A percentile compares a stretch with the other conserved stretches of the same genome.
phyloP scores from a whole-genome alignment of 2,797 vertebrate genomes.

The Clangula hyemalis region DNA sequence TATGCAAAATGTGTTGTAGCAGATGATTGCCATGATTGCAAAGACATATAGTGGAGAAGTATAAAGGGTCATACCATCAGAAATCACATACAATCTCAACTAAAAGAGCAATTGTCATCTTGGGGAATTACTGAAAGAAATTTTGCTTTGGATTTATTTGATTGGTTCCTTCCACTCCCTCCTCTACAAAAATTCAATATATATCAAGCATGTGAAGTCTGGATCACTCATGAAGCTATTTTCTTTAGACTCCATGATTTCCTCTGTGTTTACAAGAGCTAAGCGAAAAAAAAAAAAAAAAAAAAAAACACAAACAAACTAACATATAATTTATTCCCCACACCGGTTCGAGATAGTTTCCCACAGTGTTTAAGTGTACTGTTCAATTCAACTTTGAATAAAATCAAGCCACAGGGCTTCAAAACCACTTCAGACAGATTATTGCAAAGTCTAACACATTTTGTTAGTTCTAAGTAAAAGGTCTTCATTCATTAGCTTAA shows the following conservation, averaged over 20 bases:
- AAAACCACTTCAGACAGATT: conserved; percentile 41
- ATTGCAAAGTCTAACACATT: background rate
- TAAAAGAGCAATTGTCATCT: background rate
- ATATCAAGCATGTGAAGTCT: background rate
- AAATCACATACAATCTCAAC: background rate
- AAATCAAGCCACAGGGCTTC: conserved; percentile 38
- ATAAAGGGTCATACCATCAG: background rate
- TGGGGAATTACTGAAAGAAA: background rate
- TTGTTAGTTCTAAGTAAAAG: conserved; percentile 49
- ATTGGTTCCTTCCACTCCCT: rapidly evolving
- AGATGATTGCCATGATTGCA: background rate
- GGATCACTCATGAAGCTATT: background rate
- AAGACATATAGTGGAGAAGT: background rate
- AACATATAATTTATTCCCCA: background rate
- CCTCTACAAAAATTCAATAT: background rate
- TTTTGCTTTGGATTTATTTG: background rate
- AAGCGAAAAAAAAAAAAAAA: background rate
- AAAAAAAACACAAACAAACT: too few relatives aligned
- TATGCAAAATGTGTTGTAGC: background rate
- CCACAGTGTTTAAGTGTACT: background rate
- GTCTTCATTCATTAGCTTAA: conserved; percentile 48
- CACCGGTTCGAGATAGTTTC: background rate
- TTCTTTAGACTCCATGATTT: background rate
- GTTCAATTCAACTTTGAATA: conserved; percentile 32
- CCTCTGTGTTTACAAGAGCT: background rate